Base-by-base conservation (phyloP, 2,888 invertebrate genomes). In the Rhamphomyia laevipes region DNA sequence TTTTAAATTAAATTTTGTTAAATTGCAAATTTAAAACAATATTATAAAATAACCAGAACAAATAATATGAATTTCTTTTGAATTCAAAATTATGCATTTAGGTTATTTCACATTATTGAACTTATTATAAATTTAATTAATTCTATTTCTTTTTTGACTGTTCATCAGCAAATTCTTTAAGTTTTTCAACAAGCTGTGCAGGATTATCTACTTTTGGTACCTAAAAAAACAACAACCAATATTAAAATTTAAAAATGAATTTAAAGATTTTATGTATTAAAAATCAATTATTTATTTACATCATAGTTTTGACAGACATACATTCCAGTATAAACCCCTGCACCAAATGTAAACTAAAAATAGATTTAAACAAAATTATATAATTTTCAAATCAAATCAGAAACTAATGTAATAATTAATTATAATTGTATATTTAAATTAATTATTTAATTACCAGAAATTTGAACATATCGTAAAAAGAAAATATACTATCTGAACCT, bases 151-250 rank as follows among this genome's bases (percentile, higher is more conserved):
- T 45, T 23, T 48, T 35, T 3, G n/a, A n/a, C n/a, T 48, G 18
- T 27, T 27, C 23, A 16, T 85, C 82, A 23, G 82, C 66, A 67
- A 75, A 81, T 47, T 78, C 76, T 66, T 80, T 80, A 42, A 83
- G 63, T 65, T 80, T 82, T 56, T 80, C 77, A 62, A 80, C 71
- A 57, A 88, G 62, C 55, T 77, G 78, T 55, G 72, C 70, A 7
- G 88, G 89, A 56, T 88, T 84, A 68, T 88, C 86, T 3, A 88
- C 84, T 65, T 81, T 77, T 10, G 86, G 86, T 55, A 88, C 74
- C 86, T 88, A 70, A 52, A n/a, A n/a, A 7, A 27, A 27, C 23
- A 27, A 9, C 7, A 27, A 9, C 54, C 53, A 54, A 57, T 58
- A 56, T 57, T 46, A 47, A 55, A 44, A 41, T 17, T 17, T 57